phyloP scores from a whole-genome alignment of 2,113 vertebrate genomes.

The Romanogobio albipinnatus region DNA sequence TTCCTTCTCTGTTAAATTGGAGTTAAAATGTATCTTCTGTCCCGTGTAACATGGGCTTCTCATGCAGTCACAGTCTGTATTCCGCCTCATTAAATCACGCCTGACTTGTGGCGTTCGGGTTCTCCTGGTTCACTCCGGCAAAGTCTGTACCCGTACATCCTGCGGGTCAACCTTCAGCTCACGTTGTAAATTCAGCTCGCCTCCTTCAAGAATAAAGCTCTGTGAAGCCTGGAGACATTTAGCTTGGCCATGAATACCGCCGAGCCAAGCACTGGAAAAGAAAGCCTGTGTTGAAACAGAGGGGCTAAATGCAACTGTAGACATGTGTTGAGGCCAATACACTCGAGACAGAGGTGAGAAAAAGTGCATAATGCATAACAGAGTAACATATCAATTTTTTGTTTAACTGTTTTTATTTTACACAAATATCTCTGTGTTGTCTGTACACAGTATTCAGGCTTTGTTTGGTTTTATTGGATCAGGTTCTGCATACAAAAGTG shows the following conservation, averaged over 20 bases:
- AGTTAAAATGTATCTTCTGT: constrained; percentile 49
- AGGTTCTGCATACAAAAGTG: constrained; percentile 25
- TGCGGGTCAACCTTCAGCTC: constrained; percentile 38
- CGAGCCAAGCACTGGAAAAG: constrained; percentile 18
- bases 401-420: not conserved
- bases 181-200: constrained; percentile 42
- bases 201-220: constrained; percentile 38
- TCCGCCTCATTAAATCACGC: constrained; percentile 47
- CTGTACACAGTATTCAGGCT: not conserved
- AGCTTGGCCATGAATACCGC: constrained; percentile 33
- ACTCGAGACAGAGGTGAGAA: constrained; percentile 39
- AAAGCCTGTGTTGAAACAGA: constrained; percentile 49
- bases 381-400: not conserved
- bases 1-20: constrained; percentile 41
- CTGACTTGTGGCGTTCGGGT: constrained; percentile 38
- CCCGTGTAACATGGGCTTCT: constrained; percentile 39
- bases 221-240: constrained; percentile 44
- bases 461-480: constrained; percentile 31
- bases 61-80: constrained; percentile 26
- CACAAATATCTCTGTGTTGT: constrained; percentile 16
- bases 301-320: constrained; percentile 50
- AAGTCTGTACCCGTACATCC: constrained; percentile 34
- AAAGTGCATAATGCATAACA: constrained; percentile 44
- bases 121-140: constrained; percentile 36
- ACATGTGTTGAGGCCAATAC: constrained; percentile 20